These are phyloP conservation scores for Lepidotrigona ventralis DNA, from an alignment of 1,140 invertebrate genomes.

Conservation along the genomic window DNA sequence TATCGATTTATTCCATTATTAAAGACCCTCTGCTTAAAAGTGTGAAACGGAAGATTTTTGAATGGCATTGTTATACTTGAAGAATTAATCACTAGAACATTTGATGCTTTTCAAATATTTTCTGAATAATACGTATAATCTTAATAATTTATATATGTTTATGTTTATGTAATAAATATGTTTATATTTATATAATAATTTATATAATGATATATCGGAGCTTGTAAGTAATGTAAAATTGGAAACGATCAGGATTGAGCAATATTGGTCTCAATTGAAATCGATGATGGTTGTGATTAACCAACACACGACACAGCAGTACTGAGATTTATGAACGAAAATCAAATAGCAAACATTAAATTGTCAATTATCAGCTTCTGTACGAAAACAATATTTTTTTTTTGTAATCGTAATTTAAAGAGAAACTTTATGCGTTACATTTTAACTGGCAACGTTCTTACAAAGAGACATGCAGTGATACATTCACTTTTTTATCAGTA, in stretches of 20 bases:
- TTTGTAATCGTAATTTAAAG: neutral
- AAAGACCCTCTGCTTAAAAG: neutral
- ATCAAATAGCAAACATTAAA: neutral
- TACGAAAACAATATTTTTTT: slow-evolving; percentile 16
- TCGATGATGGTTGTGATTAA: slow-evolving; percentile 66
- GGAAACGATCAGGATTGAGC: neutral
- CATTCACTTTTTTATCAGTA: slow-evolving; percentile 41
- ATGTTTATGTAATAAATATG: neutral
- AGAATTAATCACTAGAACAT: neutral
- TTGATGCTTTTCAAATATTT: neutral
- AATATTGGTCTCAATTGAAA: slow-evolving; percentile 71
- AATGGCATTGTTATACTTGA: neutral
- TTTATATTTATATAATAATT: neutral
- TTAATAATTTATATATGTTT: neutral
- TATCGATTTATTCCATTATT: slow-evolving; percentile 41
- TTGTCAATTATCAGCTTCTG: neutral
- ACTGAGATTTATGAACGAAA: slow-evolving; percentile 6
- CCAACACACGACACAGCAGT: slow-evolving; percentile 23
- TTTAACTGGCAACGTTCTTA: neutral
- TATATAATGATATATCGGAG: neutral
- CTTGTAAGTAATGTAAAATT: slow-evolving; percentile 44
- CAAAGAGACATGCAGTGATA: neutral
- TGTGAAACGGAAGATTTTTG: slow-evolving; percentile 1
- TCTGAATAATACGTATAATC: too few species aligned
- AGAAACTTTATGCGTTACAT: neutral